Evolutionary conservation across 2,113 vertebrate species (phyloP).

Genomic region (Acrocephalus kingi): DNA sequence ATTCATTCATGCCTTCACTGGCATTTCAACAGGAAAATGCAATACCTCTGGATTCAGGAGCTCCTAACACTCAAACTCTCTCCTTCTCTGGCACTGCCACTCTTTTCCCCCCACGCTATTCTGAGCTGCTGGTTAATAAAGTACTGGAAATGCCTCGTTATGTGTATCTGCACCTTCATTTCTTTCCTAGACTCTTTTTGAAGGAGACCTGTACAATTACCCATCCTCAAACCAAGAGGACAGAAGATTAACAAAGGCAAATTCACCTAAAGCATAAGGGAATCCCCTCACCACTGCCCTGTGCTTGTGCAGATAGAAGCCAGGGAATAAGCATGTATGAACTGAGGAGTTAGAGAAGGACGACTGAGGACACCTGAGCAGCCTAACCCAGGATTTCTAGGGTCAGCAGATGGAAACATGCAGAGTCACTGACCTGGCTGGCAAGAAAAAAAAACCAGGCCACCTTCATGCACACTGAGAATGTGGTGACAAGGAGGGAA

Average conservation of each 20-base stretch:
- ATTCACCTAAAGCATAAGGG: not conserved
- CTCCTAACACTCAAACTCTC: not conserved
- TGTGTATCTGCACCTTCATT: not conserved
- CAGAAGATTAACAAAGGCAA: not conserved
- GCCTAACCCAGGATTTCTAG: not conserved
- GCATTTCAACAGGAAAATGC: not conserved
- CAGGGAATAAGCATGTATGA: rapidly evolving
- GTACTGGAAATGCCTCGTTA: not conserved
- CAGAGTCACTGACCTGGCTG: not conserved
- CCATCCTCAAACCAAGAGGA: not conserved
- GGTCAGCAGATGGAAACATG: not conserved
- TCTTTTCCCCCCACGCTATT: not conserved
- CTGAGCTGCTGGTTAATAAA: not conserved
- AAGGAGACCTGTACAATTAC: not conserved
- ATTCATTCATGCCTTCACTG: not conserved
- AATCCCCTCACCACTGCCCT: not conserved
- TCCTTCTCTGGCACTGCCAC: not conserved
- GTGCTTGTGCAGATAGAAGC: not conserved
- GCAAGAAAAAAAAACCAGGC: not conserved
- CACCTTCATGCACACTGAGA: not conserved
- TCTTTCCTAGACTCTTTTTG: not conserved
- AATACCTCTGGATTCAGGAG: not conserved
- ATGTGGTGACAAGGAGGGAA: not conserved
- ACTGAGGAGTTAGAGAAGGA: not conserved
- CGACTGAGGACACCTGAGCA: not conserved